phyloP scores from a whole-genome alignment of 1,140 invertebrate species.

The Drosophila ironensis region DNA sequence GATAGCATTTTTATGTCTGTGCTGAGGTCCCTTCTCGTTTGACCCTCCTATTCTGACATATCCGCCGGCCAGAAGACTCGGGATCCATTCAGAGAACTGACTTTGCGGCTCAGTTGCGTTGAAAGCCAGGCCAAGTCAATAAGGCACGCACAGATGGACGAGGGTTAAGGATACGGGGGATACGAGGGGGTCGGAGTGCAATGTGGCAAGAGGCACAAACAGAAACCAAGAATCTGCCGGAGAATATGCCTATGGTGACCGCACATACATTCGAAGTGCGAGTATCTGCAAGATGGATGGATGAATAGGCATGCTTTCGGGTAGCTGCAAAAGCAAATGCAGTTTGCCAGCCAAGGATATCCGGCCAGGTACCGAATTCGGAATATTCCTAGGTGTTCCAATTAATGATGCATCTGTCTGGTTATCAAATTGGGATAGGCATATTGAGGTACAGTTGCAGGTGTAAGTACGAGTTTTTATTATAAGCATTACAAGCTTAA shows the following conservation, averaged over 20 bases:
- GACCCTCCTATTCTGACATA: constrained; percentile 23
- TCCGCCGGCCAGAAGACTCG: constrained; percentile 42
- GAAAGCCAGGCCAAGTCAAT: constrained; percentile 65
- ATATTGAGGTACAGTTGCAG: too few species aligned
- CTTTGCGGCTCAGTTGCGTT: constrained; percentile 64
- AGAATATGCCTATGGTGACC: constrained; percentile 31
- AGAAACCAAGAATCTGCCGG: constrained; percentile 24
- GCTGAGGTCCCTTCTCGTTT: not conserved
- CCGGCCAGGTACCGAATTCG: not conserved
- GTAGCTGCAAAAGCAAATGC: constrained; percentile 22
- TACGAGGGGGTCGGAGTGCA: not conserved
- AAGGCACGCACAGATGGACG: constrained; percentile 61
- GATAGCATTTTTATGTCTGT: not conserved
- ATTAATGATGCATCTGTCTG: constrained; percentile 13
- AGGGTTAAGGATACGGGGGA: not conserved
- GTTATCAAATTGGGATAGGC: not conserved
- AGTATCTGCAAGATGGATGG: not conserved
- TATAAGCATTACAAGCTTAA: too few species aligned
- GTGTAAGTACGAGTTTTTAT: too few species aligned
- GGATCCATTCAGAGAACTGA: constrained; percentile 62
- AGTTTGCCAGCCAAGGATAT: constrained; percentile 14
- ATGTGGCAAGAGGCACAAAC: constrained; percentile 4
- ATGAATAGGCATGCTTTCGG: too few species aligned
- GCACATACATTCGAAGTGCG: constrained; percentile 1
- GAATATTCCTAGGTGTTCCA: constrained; percentile 28